Base-by-base conservation (phyloP, 2,888 invertebrate species). In the Argynnis bischoffii region DNA sequence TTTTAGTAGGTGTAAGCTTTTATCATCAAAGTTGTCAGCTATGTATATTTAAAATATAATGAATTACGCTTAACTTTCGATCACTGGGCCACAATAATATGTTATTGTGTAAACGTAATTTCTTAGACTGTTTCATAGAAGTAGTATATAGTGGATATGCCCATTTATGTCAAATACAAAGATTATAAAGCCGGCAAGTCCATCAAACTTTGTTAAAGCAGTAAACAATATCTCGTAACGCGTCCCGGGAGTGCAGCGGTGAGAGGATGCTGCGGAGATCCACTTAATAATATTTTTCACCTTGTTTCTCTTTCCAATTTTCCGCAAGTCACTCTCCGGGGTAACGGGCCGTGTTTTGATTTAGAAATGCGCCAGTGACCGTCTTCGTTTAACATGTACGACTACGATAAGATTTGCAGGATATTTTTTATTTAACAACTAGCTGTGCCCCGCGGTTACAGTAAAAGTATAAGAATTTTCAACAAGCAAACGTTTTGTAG, bases 241-340 rank as follows among this genome's bases (percentile, higher is more conserved):
- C 47, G 46, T 71, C 72, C 73, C 73, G 48, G 57, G 61, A 64
- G 71, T 60, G 64, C 64, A 41, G 66, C 64, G 64, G 56, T 47
- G 81, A 78, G 81, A 81, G 87, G 83, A 83, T 79, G 85, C 82
- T 78, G 81, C 81, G 86, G 83, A 79, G 87, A 80, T 85, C 83
- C 88, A 85, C 89, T 90, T 91, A 87, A 92, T 92, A 91, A 91
- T 92, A 92, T 92, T 91, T 92, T 92, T 92, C 92, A 92, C 92
- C 92, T 92, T 92, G 91, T 90, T 91, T 92, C 90, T 86, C 83
- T 92, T 92, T 92, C 92, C 92, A 92, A 92, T 92, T 92, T 92
- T 88, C 92, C 92, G 91, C 92, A 92, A 91, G 89, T 92, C 92
- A 91, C 91, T 92, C 92, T 90, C 88, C 81, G 77, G 92, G 90